Evolutionary conservation across 2,888 invertebrate genomes (phyloP), one percentile per base, ranked within the genome.

Genomic region (Strigamia transsilvanica): DNA sequence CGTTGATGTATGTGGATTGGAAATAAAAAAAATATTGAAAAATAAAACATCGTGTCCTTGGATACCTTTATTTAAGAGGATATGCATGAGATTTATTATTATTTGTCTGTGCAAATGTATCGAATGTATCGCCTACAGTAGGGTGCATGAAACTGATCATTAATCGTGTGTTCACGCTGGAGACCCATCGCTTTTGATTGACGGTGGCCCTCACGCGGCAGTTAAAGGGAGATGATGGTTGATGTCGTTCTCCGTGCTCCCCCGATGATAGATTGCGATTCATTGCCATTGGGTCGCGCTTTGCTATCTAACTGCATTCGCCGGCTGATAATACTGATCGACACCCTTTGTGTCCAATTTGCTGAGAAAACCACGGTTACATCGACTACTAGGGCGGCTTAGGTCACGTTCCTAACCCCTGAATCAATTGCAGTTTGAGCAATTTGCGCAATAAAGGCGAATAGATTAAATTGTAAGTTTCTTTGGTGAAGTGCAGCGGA

Each of bases 171-270:
- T 32, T 73, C 73, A 73, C 73, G 27, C 73, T 73, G 32, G 73
- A 73, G 27, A 32, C 73, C 73, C 73, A 73, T 73, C 73, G 27
- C 73, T 32, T 73, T 73, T 73, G 73, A 73, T 73, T 73, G 73
- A 73, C 73, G 73, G 73, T 73, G 73, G 73, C 73, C 73, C 32
- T 27, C 32, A 73, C 73, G 66, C 23, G 23, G 66, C 66, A 66
- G 66, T 66, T 66, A 23, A 23, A 12, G 9, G 15, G 66, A 23
- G 23, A 27, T 21, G 23, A 12, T 66, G 66, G 23, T 66, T 66
- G 10, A 38, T 38, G 73, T 32, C 73, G 73, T 73, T 32, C 73
- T 73, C 73, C 18, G 73, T 73, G 73, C 32, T 73, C 73, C 32
- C 73, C 7, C 10, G 73, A 73, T 73, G 73, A 73, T 73, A 73